Evolutionary conservation across 2,113 vertebrate species (phyloP).

Genomic region (Cyprinodon variegatus): DNA sequence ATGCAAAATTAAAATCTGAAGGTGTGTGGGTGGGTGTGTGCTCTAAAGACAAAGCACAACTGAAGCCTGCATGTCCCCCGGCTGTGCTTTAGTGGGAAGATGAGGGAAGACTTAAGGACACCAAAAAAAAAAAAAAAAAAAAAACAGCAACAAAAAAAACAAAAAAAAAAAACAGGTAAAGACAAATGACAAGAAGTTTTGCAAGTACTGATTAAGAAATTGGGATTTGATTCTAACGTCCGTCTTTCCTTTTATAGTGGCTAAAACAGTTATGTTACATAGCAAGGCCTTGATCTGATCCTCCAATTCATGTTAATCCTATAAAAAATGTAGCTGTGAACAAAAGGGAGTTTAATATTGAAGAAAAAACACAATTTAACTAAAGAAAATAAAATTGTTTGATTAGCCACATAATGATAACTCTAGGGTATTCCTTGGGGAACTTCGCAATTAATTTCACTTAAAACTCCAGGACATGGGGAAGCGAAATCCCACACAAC

Average conservation of each 20-base stretch:
- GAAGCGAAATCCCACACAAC: constrained; percentile 26
- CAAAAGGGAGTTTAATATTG: neutral
- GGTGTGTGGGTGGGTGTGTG: constrained; percentile 26
- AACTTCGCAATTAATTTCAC: neutral
- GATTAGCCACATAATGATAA: neutral
- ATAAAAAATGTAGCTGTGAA: neutral
- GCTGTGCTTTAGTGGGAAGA: constrained; percentile 36
- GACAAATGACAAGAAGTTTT: neutral
- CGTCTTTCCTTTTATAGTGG: neutral
- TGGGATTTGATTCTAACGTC: neutral
- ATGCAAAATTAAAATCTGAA: constrained; percentile 29
- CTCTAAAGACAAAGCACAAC: constrained; percentile 22
- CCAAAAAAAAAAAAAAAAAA: constrained; percentile 8
- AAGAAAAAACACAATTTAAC: neutral
- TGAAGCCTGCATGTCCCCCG: constrained; percentile 33
- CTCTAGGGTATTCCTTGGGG: neutral
- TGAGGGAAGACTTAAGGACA: neutral
- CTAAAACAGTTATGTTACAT: neutral
- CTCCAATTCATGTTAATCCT: neutral
- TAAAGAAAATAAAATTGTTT: neutral
- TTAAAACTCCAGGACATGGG: constrained; percentile 32
- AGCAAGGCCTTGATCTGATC: too few species aligned
- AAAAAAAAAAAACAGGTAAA: constrained; percentile 13
- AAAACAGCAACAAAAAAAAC: neutral
- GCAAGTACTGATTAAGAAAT: neutral